These are phyloP conservation scores for Nematopogon swammerdamellus DNA, from an alignment of 2,888 invertebrate genomes.

Conservation along the genomic window DNA sequence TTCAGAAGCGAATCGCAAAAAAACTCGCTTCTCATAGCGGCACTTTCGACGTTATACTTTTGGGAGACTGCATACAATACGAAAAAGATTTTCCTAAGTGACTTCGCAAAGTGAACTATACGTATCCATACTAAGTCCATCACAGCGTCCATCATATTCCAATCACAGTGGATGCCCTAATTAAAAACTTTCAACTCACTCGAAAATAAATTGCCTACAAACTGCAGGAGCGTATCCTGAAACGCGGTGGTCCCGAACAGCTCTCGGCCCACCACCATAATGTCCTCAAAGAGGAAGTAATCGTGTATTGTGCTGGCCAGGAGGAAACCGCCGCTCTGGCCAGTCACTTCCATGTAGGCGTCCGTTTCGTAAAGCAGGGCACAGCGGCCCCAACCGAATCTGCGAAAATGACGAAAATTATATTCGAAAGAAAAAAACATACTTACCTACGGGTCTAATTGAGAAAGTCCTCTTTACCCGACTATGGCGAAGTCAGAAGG, in stretches of 20 bases:
- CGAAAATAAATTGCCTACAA: constrained; percentile 47
- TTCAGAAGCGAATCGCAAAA: too few species aligned
- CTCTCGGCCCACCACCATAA: constrained; percentile 30
- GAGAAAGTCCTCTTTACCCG: too few species aligned
- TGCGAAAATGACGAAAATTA: constrained; percentile 28
- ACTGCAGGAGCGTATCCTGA: constrained; percentile 34
- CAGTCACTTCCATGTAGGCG: constrained; percentile 64
- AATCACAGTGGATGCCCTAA: too few species aligned
- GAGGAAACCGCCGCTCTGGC: constrained; percentile 71
- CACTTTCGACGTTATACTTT: too few species aligned
- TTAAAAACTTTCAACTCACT: too few species aligned
- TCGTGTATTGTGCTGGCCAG: constrained; percentile 72
- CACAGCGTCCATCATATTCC: constrained; percentile 18
- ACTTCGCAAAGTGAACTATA: too few species aligned
- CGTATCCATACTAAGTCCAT: constrained; percentile 38
- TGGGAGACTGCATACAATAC: too few species aligned
- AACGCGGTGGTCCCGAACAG: constrained; percentile 23
- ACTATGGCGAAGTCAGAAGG: too few species aligned
- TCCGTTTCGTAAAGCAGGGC: constrained; percentile 74
- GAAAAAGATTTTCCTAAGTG: too few species aligned
- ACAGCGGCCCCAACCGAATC: constrained; percentile 70
- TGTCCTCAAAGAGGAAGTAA: constrained; percentile 33
- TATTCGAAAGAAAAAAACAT: not conserved
- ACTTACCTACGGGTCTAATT: not conserved
- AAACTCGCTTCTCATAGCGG: too few species aligned